Evolutionary conservation across 2,113 vertebrate genomes (phyloP).

Genomic region (Phalacrocorax carbo): DNA sequence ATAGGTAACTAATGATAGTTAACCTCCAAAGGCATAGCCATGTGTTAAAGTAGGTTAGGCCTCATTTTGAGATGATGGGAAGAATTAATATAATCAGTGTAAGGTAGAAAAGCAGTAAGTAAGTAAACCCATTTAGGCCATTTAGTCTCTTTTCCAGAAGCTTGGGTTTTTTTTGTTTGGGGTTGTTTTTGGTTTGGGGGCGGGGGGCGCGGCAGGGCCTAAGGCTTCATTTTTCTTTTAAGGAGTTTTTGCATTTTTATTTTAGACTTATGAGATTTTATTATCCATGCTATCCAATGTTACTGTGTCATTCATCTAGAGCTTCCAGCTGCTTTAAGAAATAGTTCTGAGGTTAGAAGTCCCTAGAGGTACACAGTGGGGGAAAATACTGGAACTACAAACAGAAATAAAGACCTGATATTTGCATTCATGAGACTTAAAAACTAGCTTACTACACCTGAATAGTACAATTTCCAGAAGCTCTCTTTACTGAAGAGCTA

Average conservation of each 20-base stretch:
- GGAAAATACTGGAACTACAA: neutral
- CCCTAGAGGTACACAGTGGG: neutral
- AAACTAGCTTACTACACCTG: neutral
- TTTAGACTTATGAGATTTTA: neutral
- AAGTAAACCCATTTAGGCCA: neutral
- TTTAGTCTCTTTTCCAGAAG: neutral
- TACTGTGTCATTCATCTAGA: neutral
- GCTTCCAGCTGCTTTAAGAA: neutral
- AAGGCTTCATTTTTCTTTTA: neutral
- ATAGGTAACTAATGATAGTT: slow-evolving; percentile 8
- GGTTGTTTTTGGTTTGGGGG: neutral
- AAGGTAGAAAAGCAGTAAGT: neutral
- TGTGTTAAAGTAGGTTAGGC: neutral
- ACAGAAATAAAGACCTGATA: neutral
- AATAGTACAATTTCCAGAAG: neutral
- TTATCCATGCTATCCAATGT: neutral
- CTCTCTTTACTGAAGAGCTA: neutral
- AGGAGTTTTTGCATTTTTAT: neutral
- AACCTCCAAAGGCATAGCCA: neutral
- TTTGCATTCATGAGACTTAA: neutral
- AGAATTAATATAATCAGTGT: neutral
- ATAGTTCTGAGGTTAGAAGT: neutral
- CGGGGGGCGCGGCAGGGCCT: neutral
- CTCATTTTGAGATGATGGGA: neutral
- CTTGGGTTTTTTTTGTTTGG: neutral